Evolutionary conservation across 1,140 invertebrate genomes (phyloP).

Genomic region (Asobara japonica): DNA sequence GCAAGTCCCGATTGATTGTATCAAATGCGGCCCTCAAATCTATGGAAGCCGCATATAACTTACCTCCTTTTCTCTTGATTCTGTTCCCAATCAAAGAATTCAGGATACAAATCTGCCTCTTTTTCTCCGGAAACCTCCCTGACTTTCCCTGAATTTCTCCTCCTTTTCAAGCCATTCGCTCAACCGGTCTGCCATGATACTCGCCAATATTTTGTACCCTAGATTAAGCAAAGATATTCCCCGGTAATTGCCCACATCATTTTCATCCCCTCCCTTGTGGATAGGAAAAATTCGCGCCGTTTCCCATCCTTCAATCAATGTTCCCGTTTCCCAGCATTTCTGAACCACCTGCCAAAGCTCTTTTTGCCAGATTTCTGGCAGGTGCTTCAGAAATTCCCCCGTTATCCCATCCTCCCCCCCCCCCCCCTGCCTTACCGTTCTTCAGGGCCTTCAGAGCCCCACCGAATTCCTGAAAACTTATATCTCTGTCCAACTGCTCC

Average conservation of each 20-base stretch:
- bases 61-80: background rate
- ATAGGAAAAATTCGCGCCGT: too few relatives aligned
- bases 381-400: too few relatives aligned
- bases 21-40: background rate
- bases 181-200: background rate
- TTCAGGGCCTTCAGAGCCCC: too few relatives aligned
- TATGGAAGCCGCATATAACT: background rate
- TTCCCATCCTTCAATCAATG: background rate
- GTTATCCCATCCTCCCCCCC: too few relatives aligned
- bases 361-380: too few relatives aligned
- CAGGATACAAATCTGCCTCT: background rate
- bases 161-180: background rate
- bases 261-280: background rate
- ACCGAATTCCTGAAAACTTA: too few relatives aligned
- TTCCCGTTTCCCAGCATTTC: background rate
- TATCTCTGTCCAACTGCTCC: constrained; percentile 1
- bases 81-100: background rate
- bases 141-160: background rate
- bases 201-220: background rate
- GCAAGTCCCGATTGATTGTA: background rate
- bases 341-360: background rate
- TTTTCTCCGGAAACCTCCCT: background rate
- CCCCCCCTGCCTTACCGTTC: too few relatives aligned
- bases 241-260: background rate
- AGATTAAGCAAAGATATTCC: background rate